Percentiles rank a stretch among this genome's conserved stretches.
Conservation (phyloP, 2,113 vertebrate genomes). For the Malurus cyaneus region DNA sequence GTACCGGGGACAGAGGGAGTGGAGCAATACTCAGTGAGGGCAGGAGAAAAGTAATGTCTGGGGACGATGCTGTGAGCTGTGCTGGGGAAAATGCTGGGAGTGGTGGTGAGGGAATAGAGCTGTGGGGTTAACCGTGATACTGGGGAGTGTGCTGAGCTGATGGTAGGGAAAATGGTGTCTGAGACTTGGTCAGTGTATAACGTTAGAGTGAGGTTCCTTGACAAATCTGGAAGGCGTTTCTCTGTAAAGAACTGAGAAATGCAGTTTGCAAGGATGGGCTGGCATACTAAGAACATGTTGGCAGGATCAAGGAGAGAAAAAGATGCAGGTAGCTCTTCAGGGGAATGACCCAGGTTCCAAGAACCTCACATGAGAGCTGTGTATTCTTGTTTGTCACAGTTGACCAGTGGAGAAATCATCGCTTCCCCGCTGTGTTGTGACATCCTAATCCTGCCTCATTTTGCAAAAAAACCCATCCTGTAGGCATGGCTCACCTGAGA, state of each 20-base stretch:
- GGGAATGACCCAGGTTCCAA: background rate
- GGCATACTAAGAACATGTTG: background rate
- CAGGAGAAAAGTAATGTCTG: background rate
- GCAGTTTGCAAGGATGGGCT: background rate
- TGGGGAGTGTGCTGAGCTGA: background rate
- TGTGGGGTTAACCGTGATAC: rapidly evolving
- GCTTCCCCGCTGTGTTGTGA: background rate
- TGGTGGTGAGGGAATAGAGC: background rate
- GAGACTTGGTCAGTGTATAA: background rate
- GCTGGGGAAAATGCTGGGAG: background rate
- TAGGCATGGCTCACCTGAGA: constrained; percentile 74
- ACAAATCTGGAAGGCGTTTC: background rate
- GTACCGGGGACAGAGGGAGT: background rate
- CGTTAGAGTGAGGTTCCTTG: background rate
- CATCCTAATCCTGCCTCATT: background rate
- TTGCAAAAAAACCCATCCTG: background rate
- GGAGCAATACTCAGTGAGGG: background rate
- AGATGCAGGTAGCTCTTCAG: background rate
- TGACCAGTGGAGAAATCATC: background rate
- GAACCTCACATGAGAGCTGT: background rate
- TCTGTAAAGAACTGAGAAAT: background rate
- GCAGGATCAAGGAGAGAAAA: background rate
- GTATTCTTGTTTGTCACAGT: background rate
- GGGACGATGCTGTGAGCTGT: rapidly evolving
- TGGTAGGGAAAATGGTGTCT: background rate